phyloP scores from a whole-genome alignment of 2,113 vertebrate species.

The Gasterosteus aculeatus region DNA sequence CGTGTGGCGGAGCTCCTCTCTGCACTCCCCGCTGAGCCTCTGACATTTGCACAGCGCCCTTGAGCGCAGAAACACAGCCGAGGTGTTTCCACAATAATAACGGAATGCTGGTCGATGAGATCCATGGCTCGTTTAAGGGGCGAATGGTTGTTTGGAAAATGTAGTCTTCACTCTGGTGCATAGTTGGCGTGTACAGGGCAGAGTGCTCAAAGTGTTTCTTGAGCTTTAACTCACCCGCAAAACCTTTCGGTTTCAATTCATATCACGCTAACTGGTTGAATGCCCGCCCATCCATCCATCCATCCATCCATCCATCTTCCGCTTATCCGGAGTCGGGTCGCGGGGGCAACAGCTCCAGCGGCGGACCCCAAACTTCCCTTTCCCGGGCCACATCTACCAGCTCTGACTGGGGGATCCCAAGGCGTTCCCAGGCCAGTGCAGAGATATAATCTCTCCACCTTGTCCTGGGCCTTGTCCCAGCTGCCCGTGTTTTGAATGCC shows the following conservation, averaged over 20 bases:
- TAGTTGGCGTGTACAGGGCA: not conserved
- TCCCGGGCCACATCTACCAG: no score
- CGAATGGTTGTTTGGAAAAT: not conserved
- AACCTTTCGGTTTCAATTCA: not conserved
- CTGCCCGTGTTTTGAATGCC: no score
- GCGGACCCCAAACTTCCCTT: no score
- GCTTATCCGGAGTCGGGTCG: no score
- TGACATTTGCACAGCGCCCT: slow-evolving; percentile 65
- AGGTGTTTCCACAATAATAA: slow-evolving; percentile 37
- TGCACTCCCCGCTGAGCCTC: slow-evolving; percentile 42
- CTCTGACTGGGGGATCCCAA: no score
- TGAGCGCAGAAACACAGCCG: slow-evolving; percentile 38
- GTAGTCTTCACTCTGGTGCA: no score
- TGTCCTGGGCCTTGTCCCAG: no score
- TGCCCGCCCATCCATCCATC: no score
- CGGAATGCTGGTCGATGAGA: slow-evolving; percentile 15
- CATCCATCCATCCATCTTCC: no score
- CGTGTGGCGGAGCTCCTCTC: slow-evolving; percentile 23
- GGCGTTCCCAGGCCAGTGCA: no score
- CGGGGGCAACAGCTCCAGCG: no score
- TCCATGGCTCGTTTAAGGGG: slow-evolving; percentile 8
- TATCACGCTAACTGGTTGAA: not conserved
- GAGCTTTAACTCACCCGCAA: not conserved
- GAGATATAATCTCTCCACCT: no score
- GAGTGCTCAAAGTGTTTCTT: not conserved